Evolutionary conservation across 2,888 invertebrate genomes (phyloP).

Genomic region (Tetramorium bicarinatum): DNA sequence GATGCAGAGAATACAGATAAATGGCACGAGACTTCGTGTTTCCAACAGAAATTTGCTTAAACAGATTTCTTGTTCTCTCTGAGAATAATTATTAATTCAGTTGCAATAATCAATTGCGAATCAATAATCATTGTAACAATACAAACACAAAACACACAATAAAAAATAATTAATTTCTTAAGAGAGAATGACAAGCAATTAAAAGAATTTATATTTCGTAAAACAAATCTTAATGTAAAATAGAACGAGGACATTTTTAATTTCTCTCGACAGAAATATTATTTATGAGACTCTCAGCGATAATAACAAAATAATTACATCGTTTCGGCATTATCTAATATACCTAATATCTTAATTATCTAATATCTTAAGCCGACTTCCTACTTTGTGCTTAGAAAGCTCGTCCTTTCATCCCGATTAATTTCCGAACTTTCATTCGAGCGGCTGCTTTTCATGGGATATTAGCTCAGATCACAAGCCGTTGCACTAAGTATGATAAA

Average conservation of each 20-base stretch:
- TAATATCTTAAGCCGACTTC: slow-evolving; percentile 26
- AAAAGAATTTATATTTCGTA: background rate
- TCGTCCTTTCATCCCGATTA: slow-evolving; percentile 44
- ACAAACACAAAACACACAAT: too few species aligned
- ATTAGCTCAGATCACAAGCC: slow-evolving; percentile 53
- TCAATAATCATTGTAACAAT: background rate
- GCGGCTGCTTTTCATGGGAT: slow-evolving; percentile 45
- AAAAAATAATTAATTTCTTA: slow-evolving; percentile 17
- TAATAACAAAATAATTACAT: slow-evolving; percentile 5
- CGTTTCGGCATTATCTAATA: background rate
- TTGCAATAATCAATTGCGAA: background rate
- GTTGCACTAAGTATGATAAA: slow-evolving; percentile 56
- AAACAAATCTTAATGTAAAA: background rate
- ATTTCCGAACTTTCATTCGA: slow-evolving; percentile 45
- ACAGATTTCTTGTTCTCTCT: background rate
- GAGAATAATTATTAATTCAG: background rate
- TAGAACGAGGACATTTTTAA: background rate
- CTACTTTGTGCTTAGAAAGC: background rate
- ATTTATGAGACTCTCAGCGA: background rate
- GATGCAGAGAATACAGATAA: background rate
- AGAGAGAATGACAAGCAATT: background rate
- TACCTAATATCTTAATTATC: too few species aligned
- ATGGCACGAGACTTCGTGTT: background rate
- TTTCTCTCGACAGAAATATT: background rate
- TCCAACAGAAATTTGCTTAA: background rate